These are phyloP conservation scores for Phengaris arion DNA, from an alignment of 2,888 invertebrate species.

Conservation along the genomic window DNA sequence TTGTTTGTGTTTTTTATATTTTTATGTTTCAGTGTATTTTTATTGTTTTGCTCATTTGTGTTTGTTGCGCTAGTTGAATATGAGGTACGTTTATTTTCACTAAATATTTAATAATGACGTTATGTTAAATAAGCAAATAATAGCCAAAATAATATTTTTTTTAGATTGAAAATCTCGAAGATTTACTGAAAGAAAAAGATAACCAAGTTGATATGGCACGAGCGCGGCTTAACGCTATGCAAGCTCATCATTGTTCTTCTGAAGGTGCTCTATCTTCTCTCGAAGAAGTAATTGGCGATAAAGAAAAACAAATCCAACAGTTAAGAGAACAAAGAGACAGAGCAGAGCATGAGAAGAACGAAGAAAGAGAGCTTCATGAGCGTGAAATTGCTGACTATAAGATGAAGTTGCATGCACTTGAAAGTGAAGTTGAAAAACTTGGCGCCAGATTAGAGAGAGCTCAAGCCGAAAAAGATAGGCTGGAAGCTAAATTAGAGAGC, in stretches of 20 bases:
- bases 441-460: constrained; percentile 92
- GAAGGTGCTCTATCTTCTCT: constrained; percentile 95
- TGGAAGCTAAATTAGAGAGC: constrained; percentile 94
- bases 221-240: constrained; percentile 93
- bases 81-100: constrained; percentile 40
- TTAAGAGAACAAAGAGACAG: constrained; percentile 95
- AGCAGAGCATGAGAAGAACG: constrained; percentile 96
- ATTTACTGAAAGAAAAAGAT: constrained; percentile 97
- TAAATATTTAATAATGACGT: constrained; percentile 33
- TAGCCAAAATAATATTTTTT: constrained; percentile 42
- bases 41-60: constrained; percentile 34
- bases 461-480: constrained; percentile 92
- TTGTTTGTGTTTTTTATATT: constrained; percentile 32
- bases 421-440: constrained; percentile 94
- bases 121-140: neutral
- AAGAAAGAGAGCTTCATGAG: constrained; percentile 95
- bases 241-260: constrained; percentile 95
- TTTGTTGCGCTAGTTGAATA: constrained; percentile 37
- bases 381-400: constrained; percentile 96
- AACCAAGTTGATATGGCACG: constrained; percentile 98
- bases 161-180: constrained; percentile 98
- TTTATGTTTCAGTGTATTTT: constrained; percentile 38
- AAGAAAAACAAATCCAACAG: constrained; percentile 98
- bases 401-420: constrained; percentile 93
- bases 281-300: constrained; percentile 97